Base-by-base conservation (phyloP, 92 coral and sea anemone species). In the Zoanthus solanderi region DNA sequence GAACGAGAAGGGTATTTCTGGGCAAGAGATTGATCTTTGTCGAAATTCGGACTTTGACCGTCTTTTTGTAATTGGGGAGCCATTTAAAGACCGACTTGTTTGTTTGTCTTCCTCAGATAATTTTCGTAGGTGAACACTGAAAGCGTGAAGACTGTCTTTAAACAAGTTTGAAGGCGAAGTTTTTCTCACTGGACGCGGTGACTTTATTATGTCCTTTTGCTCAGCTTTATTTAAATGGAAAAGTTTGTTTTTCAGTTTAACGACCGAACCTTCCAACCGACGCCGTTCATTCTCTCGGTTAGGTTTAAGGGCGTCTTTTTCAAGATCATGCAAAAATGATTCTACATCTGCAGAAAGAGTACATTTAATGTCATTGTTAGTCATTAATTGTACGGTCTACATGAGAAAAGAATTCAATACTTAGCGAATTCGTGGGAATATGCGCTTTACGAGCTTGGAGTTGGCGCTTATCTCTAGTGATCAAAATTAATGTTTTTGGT, bases 21-120 rank as follows among this genome's bases (percentile, higher is more conserved):
- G 98, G 84, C 98, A 95, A 50, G 98, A 95, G 63, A 95, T 90
- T 4, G 98, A 95, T 12, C 98, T 91, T 23, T 95, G 96, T 75
- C 98, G 96, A 61, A 95, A 91, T 68, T 94, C 89, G 14, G 95
- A 92, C 58, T 89, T 87, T 23, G 90, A 85, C 28, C 92, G 88
- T 28, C 96, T 88, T 63, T 88, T 92, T 2, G 94, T 79, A 45
- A 89, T 95, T 0, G 98, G 98, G 12, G 98, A 95, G 9, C 93
- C 93, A 7, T 95, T 92, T 9, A 86, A 68, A 34, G 92, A 90
- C 34, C 84, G 90, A 72, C 68, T 90, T 65, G 78, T 90, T 30
- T 71, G 79, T 65, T 88, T 87, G 1, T 84, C 85, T 16, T 89
- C 80, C 31, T 48, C 69, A 13, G 87, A 87, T 18, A 82, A 29